Evolutionary conservation across 2,888 invertebrate species (phyloP).

Genomic region (Eustalomyia histrio): DNA sequence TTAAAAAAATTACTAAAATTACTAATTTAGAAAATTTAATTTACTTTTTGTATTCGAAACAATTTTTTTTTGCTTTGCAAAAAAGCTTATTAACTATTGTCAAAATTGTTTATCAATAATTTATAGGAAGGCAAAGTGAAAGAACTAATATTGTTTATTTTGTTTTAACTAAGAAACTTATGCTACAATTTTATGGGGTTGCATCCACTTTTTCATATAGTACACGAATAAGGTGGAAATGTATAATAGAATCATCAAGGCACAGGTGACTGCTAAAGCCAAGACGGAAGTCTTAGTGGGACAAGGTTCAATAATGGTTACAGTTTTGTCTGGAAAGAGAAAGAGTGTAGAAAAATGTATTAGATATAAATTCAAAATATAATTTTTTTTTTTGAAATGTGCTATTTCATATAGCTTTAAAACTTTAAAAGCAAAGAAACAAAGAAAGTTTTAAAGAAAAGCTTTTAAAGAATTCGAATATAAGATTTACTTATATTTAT

Average conservation of each 20-base stretch:
- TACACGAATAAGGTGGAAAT: constrained; percentile 95
- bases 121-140: background rate
- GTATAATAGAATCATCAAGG: constrained; percentile 92
- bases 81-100: constrained; percentile 44
- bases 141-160: constrained; percentile 9
- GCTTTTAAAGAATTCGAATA: no score
- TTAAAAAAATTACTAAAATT: constrained; percentile 7
- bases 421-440: no score
- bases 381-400: no score
- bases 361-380: constrained; percentile 2
- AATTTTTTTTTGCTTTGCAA: constrained; percentile 30
- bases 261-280: constrained; percentile 93
- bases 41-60: constrained; percentile 15
- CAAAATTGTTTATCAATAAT: constrained; percentile 3
- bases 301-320: constrained; percentile 93
- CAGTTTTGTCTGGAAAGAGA: constrained; percentile 87
- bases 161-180: constrained; percentile 76
- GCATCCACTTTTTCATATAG: constrained; percentile 95
- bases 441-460: no score
- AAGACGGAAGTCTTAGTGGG: constrained; percentile 95
- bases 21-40: background rate
- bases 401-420: no score
- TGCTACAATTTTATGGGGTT: constrained; percentile 89
- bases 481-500: no score
- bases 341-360: background rate